Conservation (phyloP, 2,888 invertebrate species). For the Eugnorisma glareosa region DNA sequence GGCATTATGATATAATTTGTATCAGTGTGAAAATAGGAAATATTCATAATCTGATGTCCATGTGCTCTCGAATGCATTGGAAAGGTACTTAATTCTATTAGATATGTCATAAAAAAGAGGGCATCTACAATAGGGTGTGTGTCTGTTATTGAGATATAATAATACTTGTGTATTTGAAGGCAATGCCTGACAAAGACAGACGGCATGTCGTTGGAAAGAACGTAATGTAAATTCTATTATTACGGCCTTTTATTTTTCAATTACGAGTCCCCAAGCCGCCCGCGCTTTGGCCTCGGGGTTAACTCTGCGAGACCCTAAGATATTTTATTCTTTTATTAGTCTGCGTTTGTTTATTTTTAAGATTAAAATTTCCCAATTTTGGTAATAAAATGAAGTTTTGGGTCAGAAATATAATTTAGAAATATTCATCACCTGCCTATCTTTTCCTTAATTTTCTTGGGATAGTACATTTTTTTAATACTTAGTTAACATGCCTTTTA, state of each 20-base stretch:
- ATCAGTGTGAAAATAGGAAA: neutral
- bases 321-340: constrained; percentile 73
- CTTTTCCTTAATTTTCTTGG: neutral
- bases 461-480: neutral
- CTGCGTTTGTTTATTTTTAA: constrained; percentile 65
- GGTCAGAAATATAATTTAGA: neutral
- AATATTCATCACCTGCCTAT: neutral
- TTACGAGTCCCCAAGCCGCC: constrained; percentile 85
- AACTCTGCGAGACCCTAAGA: constrained; percentile 79
- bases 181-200: constrained; percentile 87
- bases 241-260: constrained; percentile 91
- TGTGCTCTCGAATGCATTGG: constrained; percentile 6
- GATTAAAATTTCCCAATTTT: constrained; percentile 41
- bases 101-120: constrained; percentile 22
- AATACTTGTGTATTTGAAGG: constrained; percentile 72
- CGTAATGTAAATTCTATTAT: constrained; percentile 91
- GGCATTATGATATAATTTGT: neutral
- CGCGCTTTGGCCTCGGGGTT: constrained; percentile 83
- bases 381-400: neutral
- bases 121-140: constrained; percentile 67
- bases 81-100: constrained; percentile 5
- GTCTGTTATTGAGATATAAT: constrained; percentile 71
- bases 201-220: constrained; percentile 88
- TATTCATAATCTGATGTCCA: neutral
- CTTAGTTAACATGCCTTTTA: neutral